Conservation (phyloP, 2,888 invertebrate species). For the Euzetes globulus region DNA sequence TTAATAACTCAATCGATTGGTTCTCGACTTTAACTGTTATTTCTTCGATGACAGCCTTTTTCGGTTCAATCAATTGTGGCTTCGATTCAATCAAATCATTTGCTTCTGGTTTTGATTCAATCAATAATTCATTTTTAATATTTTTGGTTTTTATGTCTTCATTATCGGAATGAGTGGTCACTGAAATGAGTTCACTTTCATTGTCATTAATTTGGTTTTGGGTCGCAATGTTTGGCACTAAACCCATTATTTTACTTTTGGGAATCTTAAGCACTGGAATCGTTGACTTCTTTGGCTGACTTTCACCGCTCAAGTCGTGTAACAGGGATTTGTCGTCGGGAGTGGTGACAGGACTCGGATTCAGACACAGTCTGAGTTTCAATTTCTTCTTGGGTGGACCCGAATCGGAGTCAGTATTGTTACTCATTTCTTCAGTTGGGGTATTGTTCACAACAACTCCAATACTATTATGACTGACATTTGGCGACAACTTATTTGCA, state of each 20-base stretch:
- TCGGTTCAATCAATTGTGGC: not conserved
- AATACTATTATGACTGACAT: not conserved
- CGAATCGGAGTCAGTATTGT: not conserved
- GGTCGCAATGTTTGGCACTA: not conserved
- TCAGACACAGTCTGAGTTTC: not conserved
- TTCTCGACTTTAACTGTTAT: not conserved
- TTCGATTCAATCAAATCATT: not conserved
- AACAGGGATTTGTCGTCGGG: not conserved
- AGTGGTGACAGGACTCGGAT: not conserved
- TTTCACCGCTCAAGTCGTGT: no score
- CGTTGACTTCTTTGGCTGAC: constrained; percentile 7
- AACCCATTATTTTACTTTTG: constrained; percentile 12
- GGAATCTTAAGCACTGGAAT: constrained; percentile 21
- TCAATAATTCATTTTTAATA: not conserved
- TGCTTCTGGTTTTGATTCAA: not conserved
- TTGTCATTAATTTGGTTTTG: not conserved
- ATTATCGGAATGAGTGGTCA: not conserved
- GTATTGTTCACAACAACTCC: not conserved
- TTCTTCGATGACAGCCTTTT: not conserved
- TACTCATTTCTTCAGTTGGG: no score
- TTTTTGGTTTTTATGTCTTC: not conserved
- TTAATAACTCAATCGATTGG: not conserved
- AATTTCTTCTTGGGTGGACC: not conserved
- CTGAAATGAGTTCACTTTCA: not conserved
- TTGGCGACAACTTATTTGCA: not conserved